Conservation (phyloP, 2,888 invertebrate species). For the Drosophila differens region DNA sequence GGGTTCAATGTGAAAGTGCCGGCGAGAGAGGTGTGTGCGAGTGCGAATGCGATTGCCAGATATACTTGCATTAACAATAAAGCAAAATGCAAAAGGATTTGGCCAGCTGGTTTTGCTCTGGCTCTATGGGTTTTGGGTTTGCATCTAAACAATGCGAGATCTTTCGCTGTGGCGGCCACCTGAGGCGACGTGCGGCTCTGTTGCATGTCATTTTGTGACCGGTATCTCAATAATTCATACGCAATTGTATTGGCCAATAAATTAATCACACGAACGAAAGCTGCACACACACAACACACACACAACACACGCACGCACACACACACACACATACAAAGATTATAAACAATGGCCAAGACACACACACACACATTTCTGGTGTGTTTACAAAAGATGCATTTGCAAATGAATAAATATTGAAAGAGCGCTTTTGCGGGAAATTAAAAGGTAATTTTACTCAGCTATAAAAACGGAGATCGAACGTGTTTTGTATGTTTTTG, state of each 20-base stretch:
- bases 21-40: conserved; percentile 21
- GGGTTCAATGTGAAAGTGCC: conserved; percentile 67
- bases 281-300: conserved; percentile 13
- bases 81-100: conserved; percentile 23
- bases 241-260: conserved; percentile 79
- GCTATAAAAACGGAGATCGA: conserved; percentile 62
- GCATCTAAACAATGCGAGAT: conserved; percentile 56
- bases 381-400: conserved; percentile 46
- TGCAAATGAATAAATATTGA: conserved; percentile 74
- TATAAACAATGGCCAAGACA: conserved; percentile 54
- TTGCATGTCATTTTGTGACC: conserved; percentile 79
- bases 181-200: conserved; percentile 62
- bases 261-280: conserved; percentile 79
- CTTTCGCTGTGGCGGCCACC: conserved; percentile 56
- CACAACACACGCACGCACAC: conserved; percentile 31
- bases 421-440: conserved; percentile 60
- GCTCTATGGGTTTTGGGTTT: background rate
- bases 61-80: conserved; percentile 23
- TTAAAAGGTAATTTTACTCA: conserved; percentile 73
- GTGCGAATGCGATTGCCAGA: conserved; percentile 1
- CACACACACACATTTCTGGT: conserved; percentile 15
- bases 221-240: conserved; percentile 77
- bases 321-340: conserved; percentile 25
- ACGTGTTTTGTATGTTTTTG: conserved; percentile 54
- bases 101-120: conserved; percentile 16